Base-by-base conservation (phyloP, 2,797 vertebrate species). In the Decapterus maruadsi region DNA sequence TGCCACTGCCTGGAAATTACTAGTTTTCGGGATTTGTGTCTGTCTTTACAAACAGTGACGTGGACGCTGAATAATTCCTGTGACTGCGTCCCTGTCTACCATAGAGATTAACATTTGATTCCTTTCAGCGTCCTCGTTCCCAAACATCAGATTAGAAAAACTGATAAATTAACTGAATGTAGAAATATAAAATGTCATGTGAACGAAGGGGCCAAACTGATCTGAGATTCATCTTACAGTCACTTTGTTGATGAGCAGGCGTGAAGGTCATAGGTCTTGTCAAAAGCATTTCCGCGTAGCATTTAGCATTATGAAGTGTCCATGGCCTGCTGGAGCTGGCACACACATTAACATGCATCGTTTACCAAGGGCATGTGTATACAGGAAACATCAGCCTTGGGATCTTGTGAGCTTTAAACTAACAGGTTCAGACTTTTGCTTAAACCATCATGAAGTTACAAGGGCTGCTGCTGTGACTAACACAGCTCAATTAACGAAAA, bases 191-290 rank as follows among this genome's bases (percentile, higher is more conserved):
- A 36, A 36, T 8, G 1, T 7, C 8, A 7, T 36, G 34, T 36
- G 8, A 36, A 36, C 34, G 34, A 20, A 36, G 9, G 16, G 50
- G 36, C 31, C 31, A 40, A 46, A 51, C 6, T 67, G 20, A n/a
- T 8, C 16, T 75, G 55, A 68, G 34, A 46, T 68, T 26, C 16
- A 72, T 75, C 56, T 67, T 8, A 14, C 16, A n/a, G 14, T 61
- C 36, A 51, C 7, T 2, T 11, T 46, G 55, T 7, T 63, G 72
- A 79, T 80, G 63, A 83, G 81, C 67, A 72, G 65, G 53, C 68
- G 48, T 4, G 36, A 2, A 78, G 63, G 67, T 64, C 51, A 80
- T 60, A 83, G 42, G 67, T n/a, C 48, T 38, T 26, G 45, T 48
- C 17, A 42, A 42, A 42, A 12, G 40, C 34, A 8, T 36, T 36